phyloP scores from a whole-genome alignment of 1,140 invertebrate genomes.

The Temnothorax longispinosus region DNA sequence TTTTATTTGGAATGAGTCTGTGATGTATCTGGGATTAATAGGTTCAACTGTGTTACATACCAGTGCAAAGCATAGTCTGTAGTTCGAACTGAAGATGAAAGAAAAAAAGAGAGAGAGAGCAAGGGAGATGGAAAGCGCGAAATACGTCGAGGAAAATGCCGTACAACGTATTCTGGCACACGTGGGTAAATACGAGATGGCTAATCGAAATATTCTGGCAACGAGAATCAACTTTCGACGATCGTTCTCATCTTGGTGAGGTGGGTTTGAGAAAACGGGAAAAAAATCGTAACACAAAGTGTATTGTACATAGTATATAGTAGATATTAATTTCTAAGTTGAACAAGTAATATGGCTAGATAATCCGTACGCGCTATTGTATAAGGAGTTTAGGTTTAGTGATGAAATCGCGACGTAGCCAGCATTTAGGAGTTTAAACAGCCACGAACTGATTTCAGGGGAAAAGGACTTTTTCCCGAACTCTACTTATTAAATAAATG shows the following conservation, averaged over 20 bases:
- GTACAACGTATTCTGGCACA: slow-evolving; percentile 47
- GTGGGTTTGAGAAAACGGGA: slow-evolving; percentile 75
- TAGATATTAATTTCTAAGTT: slow-evolving; percentile 82
- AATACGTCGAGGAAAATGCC: slow-evolving; percentile 9
- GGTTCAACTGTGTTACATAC: slow-evolving; percentile 72
- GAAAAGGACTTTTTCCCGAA: slow-evolving; percentile 76
- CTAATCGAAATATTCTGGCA: slow-evolving; percentile 16
- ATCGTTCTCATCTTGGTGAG: slow-evolving; percentile 76
- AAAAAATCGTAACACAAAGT: slow-evolving; percentile 79
- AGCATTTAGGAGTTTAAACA: slow-evolving; percentile 83
- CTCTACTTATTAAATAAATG: slow-evolving; percentile 77
- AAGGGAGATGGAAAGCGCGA: slow-evolving; percentile 41
- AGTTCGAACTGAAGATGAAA: slow-evolving; percentile 30
- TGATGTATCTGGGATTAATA: slow-evolving; percentile 76
- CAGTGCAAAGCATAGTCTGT: slow-evolving; percentile 75
- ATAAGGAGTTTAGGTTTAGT: slow-evolving; percentile 80
- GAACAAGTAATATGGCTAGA: slow-evolving; percentile 83
- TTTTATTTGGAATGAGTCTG: slow-evolving; percentile 85
- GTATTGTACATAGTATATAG: slow-evolving; percentile 85
- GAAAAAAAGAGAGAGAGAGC: not conserved
- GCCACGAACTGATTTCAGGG: slow-evolving; percentile 85
- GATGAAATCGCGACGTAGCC: slow-evolving; percentile 81
- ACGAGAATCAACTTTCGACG: slow-evolving; percentile 45
- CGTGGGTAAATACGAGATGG: slow-evolving; percentile 4
- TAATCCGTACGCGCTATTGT: slow-evolving; percentile 74